A percentile compares a stretch with the other conserved stretches of the same genome.
Conservation (phyloP, 2,797 vertebrate genomes). For the Eulemur albifrons region DNA sequence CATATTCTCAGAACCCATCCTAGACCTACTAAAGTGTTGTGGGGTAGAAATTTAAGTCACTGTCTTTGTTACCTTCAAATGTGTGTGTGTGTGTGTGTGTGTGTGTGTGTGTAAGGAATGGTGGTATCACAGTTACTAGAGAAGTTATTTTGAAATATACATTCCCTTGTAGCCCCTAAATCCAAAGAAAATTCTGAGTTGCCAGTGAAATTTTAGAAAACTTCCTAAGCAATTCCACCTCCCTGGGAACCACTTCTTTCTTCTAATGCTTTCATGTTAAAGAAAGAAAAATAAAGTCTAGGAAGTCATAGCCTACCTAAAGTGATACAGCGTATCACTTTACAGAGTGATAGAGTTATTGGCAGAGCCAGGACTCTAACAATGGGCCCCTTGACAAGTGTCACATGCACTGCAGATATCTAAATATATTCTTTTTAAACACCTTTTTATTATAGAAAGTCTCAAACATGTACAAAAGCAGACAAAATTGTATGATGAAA, state of each 20-base stretch:
- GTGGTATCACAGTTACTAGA: not conserved
- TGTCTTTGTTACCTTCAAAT: not conserved
- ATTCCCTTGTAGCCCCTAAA: not conserved
- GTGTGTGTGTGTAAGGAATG: not conserved
- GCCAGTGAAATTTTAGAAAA: not conserved
- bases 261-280: not conserved
- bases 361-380: not conserved
- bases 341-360: not conserved
- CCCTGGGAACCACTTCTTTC: not conserved
- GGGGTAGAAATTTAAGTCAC: not conserved
- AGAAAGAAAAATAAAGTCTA: not conserved
- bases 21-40: not conserved
- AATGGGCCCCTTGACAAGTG: not conserved
- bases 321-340: not conserved
- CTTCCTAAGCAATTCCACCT: not conserved
- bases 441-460: not conserved
- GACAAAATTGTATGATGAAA: not conserved
- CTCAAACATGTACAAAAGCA: not conserved
- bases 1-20: not conserved
- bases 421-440: not conserved
- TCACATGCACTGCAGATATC: not conserved
- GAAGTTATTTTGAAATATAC: not conserved
- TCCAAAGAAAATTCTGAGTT: not conserved
- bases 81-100: not conserved
- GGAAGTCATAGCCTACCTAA: not conserved